Evolutionary conservation across 2,888 invertebrate species (phyloP).

Genomic region (Oligia fasciuncula): DNA sequence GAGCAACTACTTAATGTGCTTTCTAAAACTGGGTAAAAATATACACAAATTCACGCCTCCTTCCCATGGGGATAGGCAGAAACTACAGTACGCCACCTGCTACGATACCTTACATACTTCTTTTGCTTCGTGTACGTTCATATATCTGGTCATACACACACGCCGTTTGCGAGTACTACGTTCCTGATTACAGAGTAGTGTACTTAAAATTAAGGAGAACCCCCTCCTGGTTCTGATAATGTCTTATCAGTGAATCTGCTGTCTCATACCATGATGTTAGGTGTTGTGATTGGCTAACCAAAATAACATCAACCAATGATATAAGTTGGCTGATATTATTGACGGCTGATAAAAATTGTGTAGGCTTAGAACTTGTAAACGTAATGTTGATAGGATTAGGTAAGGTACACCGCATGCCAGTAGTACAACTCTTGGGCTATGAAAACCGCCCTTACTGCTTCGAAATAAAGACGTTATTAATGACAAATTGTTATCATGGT

Average conservation of each 20-base stretch:
- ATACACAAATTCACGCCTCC: not conserved
- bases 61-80: not conserved
- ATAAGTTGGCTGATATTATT: constrained; percentile 18
- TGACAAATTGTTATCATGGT: not conserved
- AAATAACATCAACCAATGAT: constrained; percentile 28
- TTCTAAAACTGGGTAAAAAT: too few relatives aligned
- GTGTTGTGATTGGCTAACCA: constrained; percentile 17
- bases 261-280: not conserved
- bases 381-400: not conserved
- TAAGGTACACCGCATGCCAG: not conserved
- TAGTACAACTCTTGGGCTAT: not conserved
- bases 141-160: not conserved
- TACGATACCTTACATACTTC: too few relatives aligned
- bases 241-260: constrained; percentile 22
- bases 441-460: not conserved
- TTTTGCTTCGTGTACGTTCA: too few relatives aligned
- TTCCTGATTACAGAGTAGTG: too few relatives aligned
- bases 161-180: not conserved
- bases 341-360: constrained; percentile 37
- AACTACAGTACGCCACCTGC: not conserved
- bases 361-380: constrained; percentile 30
- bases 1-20: not conserved
- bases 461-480: not conserved
- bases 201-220: constrained; percentile 4
- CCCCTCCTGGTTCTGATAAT: constrained; percentile 27